Evolutionary conservation across 1,140 invertebrate genomes (phyloP).

Genomic region (Musca domestica): DNA sequence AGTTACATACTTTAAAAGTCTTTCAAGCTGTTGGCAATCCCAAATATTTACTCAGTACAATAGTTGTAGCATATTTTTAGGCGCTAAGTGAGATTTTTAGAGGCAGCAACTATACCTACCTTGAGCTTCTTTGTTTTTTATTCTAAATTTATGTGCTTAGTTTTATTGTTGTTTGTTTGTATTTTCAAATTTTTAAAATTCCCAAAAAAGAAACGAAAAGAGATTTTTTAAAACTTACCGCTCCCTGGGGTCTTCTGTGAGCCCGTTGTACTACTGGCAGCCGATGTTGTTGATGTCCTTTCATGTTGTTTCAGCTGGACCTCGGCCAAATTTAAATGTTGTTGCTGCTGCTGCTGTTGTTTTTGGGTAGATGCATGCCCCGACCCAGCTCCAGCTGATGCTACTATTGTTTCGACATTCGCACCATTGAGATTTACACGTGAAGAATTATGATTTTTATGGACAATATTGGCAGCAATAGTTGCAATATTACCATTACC

Average conservation of each 20-base stretch:
- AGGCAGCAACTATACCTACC: no score
- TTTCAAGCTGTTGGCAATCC: no score
- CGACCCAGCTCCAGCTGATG: slow-evolving; percentile 2
- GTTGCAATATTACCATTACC: slow-evolving; percentile 3
- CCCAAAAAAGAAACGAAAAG: no score
- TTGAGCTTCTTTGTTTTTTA: no score
- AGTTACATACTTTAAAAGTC: no score
- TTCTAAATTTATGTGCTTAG: no score
- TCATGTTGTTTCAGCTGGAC: slow-evolving; percentile 26
- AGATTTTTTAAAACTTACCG: slow-evolving; percentile 3
- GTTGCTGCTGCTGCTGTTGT: slow-evolving; percentile 27
- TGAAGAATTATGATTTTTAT: slow-evolving; percentile 22
- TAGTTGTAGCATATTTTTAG: no score
- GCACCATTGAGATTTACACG: slow-evolving; percentile 14
- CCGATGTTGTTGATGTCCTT: slow-evolving; percentile 11
- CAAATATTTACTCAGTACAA: no score
- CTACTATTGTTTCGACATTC: slow-evolving; percentile 18
- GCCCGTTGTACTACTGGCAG: slow-evolving; percentile 4
- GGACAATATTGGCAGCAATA: not conserved
- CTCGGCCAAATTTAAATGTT: slow-evolving; percentile 30
- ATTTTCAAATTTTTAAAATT: no score
- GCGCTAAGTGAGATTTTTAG: no score
- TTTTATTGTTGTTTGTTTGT: no score
- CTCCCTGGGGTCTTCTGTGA: not conserved
- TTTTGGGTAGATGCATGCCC: not conserved